These are phyloP conservation scores for Callionymus lyra DNA, from an alignment of 2,113 vertebrate species.

Conservation along the genomic window DNA sequence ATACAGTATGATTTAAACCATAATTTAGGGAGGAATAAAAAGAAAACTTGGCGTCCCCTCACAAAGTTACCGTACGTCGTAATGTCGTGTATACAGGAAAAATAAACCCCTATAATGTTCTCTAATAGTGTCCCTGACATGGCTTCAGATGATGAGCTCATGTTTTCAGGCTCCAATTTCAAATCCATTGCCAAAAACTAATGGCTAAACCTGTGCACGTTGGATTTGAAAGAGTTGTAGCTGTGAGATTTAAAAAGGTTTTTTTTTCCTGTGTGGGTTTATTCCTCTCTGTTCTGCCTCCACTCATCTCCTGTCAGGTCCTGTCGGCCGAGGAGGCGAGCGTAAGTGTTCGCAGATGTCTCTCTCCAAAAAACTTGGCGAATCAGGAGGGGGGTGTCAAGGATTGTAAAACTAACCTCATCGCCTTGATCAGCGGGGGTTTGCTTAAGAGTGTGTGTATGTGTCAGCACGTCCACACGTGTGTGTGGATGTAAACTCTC, in stretches of 20 bases:
- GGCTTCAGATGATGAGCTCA: slow-evolving; percentile 1
- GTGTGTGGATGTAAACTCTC: slow-evolving; percentile 17
- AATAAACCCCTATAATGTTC: too few species aligned
- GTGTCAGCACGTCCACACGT: background rate
- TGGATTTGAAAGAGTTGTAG: slow-evolving; percentile 11
- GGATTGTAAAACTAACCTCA: slow-evolving; percentile 41
- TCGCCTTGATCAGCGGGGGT: slow-evolving; percentile 27
- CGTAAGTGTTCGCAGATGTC: slow-evolving; percentile 55
- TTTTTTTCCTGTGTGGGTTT: slow-evolving; percentile 8
- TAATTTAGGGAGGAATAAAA: too few species aligned
- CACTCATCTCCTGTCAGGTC: slow-evolving; percentile 44
- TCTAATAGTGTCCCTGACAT: background rate
- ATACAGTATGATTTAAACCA: too few species aligned
- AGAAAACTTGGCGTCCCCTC: too few species aligned
- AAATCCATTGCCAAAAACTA: background rate
- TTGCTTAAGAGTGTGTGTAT: slow-evolving; percentile 4
- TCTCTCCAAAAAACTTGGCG: slow-evolving; percentile 21
- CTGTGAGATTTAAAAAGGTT: background rate
- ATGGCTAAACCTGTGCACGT: slow-evolving; percentile 2
- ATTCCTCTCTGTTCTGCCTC: slow-evolving; percentile 17
- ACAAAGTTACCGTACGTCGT: too few species aligned
- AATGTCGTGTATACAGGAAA: too few species aligned
- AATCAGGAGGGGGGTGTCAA: slow-evolving; percentile 31
- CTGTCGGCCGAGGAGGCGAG: slow-evolving; percentile 28
- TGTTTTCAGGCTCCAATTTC: slow-evolving; percentile 4